Evolutionary conservation across 2,797 vertebrate genomes (phyloP), one percentile per base, ranked within the genome.

Genomic region (Euphonia xanthogaster): DNA sequence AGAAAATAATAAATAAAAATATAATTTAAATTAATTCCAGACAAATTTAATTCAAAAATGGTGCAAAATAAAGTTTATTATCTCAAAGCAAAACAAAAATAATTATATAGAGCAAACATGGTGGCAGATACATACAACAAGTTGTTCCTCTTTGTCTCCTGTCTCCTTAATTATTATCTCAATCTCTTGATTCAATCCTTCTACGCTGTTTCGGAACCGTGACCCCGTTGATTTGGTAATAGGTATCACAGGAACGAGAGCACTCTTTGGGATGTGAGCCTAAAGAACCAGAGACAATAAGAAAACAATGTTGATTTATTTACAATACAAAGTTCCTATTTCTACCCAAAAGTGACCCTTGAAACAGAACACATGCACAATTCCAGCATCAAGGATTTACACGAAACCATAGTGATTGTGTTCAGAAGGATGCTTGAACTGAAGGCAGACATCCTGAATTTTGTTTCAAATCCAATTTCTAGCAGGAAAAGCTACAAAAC

Each of bases 91-190:
- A 82, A 76, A 13, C 27, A 13, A 48, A 88, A 86, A 28, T 18
- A 57, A 60, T 24, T 33, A 12, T 6, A 40, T 35, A 90, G 86
- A 74, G n/a, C 37, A 70, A 77, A 63, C 48, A 35, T 9, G 50
- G 17, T 39, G 2, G 33, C 53, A 77, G 89, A 94, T 85, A 99
- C 99, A 98, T 98, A 99, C 99, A 90, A 99, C 95, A 51, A 99
- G 99, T 90, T 99, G 98, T 76, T 99, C 99, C 17, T 99, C 99
- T 92, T 99, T 99, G 90, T 99, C 99, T 10, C 99, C 98, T 0
- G 99, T 99, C 98, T 99, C 99, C 57, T 99, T 98, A 98, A 99
- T 99, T 96, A 99, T 99, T 97, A 99, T 99, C 85, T 99, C 99
- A 53, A 99, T 99, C 98, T 99, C 99, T 96, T 99, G 99, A 98